These are phyloP conservation scores for Greenwoodochromis staneri DNA, from an alignment of 2,113 vertebrate species.

Conservation along the genomic window DNA sequence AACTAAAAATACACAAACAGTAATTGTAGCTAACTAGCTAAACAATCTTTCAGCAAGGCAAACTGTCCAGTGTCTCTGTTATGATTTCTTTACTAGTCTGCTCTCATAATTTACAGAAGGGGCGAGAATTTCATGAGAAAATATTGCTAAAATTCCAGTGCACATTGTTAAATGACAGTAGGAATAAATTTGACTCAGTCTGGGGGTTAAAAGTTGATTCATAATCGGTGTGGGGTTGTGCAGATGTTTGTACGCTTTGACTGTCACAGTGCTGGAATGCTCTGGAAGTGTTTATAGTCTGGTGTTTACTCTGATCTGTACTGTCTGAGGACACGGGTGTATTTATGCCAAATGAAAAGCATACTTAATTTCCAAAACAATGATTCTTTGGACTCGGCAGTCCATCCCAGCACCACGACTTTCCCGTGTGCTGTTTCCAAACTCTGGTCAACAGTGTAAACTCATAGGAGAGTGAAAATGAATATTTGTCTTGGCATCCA, in stretches of 20 bases:
- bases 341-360: background rate
- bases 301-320: background rate
- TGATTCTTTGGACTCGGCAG: background rate
- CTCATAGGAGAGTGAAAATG: conserved; percentile 38
- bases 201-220: background rate
- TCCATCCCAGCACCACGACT: background rate
- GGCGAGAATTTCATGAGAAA: background rate
- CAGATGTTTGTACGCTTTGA: conserved; percentile 8
- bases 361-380: background rate
- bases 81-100: background rate
- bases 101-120: background rate
- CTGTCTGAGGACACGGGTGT: background rate
- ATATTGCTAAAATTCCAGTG: background rate
- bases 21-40: background rate
- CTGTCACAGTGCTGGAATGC: conserved; percentile 3
- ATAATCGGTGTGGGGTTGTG: background rate
- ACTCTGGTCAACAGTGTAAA: conserved; percentile 23
- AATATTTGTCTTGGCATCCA: conserved; percentile 62
- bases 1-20: background rate
- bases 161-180: background rate
- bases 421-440: conserved; percentile 37
- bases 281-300: background rate
- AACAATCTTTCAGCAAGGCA: background rate
- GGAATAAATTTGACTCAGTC: background rate
- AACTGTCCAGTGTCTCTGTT: background rate